These are phyloP conservation scores for Stichodactyla mertensii DNA, from an alignment of 64 coral and sea anemone genomes.

Conservation along the genomic window DNA sequence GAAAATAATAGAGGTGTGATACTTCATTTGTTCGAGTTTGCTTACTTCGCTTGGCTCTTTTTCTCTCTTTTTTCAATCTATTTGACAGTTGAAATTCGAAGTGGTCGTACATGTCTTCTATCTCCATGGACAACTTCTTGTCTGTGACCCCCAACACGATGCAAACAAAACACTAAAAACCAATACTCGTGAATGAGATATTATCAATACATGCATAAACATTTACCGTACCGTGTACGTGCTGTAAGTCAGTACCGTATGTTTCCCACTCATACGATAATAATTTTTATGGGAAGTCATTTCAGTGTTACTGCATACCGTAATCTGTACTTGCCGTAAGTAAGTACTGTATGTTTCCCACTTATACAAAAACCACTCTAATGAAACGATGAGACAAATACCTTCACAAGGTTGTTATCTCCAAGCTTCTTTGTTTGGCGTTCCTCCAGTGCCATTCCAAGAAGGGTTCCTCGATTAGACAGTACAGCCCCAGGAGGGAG, in stretches of 20 bases:
- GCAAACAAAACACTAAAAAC: slow-evolving; percentile 76
- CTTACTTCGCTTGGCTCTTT: slow-evolving; percentile 52
- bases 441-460: slow-evolving; percentile 81
- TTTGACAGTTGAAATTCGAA: slow-evolving; percentile 47
- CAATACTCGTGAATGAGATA: background rate
- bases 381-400: background rate
- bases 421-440: slow-evolving; percentile 27
- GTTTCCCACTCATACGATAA: too few species aligned
- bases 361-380: too few species aligned
- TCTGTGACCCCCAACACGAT: slow-evolving; percentile 74
- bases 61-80: slow-evolving; percentile 49
- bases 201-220: background rate
- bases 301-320: too few species aligned
- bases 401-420: slow-evolving; percentile 43
- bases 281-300: too few species aligned
- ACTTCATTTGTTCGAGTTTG: background rate
- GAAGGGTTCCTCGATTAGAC: slow-evolving; percentile 25
- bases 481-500: slow-evolving; percentile 46
- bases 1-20: too few species aligned
- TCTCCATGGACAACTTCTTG: slow-evolving; percentile 50
- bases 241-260: too few species aligned
- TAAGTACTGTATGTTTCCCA: too few species aligned
- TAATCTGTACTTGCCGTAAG: too few species aligned
- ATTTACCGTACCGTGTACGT: too few species aligned
- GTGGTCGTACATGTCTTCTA: slow-evolving; percentile 62